These are phyloP conservation scores for Phthorimaea operculella DNA, from an alignment of 1,140 invertebrate genomes.

Conservation along the genomic window DNA sequence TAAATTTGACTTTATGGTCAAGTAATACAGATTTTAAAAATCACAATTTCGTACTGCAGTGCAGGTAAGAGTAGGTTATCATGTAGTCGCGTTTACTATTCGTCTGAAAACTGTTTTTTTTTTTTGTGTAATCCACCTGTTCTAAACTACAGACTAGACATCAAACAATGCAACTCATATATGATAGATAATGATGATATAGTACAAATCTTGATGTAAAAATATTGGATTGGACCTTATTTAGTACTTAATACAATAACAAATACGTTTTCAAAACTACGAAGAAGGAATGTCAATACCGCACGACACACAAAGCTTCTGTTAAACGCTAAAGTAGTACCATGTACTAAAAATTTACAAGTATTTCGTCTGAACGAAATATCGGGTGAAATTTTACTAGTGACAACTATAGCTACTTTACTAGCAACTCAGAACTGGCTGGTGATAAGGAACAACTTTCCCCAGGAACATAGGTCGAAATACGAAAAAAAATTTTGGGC, in stretches of 20 bases:
- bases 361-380: not conserved
- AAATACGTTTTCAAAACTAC: slow-evolving; percentile 3
- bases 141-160: slow-evolving; percentile 1
- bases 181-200: not conserved
- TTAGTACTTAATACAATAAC: not conserved
- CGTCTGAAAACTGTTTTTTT: not conserved
- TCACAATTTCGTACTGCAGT: too few relatives aligned
- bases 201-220: not conserved
- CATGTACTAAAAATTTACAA: slow-evolving; percentile 2
- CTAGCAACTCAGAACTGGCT: too few relatives aligned
- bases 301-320: slow-evolving; percentile 16
- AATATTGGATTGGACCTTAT: not conserved
- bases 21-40: too few relatives aligned
- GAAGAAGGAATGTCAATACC: slow-evolving; percentile 13
- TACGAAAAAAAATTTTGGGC: too few relatives aligned
- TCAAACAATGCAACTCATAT: slow-evolving; percentile 1
- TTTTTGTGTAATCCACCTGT: not conserved
- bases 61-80: too few relatives aligned
- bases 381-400: too few relatives aligned
- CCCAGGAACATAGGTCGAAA: too few relatives aligned
- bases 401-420: too few relatives aligned
- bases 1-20: too few relatives aligned
- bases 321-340: slow-evolving; percentile 1
- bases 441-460: too few relatives aligned
- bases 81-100: too few relatives aligned